Evolutionary conservation across 2,888 invertebrate genomes (phyloP), one percentile per base, ranked within the genome.

Genomic region (Therioaphis trifolii): DNA sequence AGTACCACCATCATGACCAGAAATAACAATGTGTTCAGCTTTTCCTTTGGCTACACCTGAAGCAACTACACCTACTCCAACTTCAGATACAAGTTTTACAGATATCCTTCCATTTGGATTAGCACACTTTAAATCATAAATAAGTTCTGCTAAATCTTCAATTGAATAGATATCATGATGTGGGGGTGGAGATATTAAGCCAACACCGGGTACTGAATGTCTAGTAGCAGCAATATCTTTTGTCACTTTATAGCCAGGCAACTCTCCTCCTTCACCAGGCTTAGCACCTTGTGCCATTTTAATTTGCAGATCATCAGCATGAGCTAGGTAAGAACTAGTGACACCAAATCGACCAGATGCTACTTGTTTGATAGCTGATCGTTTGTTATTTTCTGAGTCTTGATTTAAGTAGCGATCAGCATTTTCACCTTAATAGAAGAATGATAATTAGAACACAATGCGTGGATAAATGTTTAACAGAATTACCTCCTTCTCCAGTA

Each of bases 251-350:
- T 93, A 92, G 2, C 93, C 98, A 0, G 99, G 99, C 84, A 99
- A 89, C 89, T 99, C 99, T 2, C 99, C 99, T 29, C 99, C 99
- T 90, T 99, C 99, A 0, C 99, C 99, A 0, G 99, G 99, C 89
- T 99, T 99, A 82, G 99, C 99, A 2, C 99, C 98, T 90, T 99
- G 97, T 11, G 99, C 99, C 99, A 99, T 99, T 90, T 99, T 99
- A 88, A 99, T 99, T 90, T 99, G 99, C 86, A 99, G 89, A 89
- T 99, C 99, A 89, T 99, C 99, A 0, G 99, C 96, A 90, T 99
- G 96, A 12, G 98, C 97, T 86, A 99, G 90, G 89, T 99, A 99
- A 0, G 97, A 95, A 18, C 98, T 97, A 0, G 98, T 99, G 4
- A 99, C 99, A 12, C 99, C 99, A 90, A 99, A 99, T 74, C 99